phyloP scores from a whole-genome alignment of 2,888 invertebrate species.

The Cheilosia scutellata region DNA sequence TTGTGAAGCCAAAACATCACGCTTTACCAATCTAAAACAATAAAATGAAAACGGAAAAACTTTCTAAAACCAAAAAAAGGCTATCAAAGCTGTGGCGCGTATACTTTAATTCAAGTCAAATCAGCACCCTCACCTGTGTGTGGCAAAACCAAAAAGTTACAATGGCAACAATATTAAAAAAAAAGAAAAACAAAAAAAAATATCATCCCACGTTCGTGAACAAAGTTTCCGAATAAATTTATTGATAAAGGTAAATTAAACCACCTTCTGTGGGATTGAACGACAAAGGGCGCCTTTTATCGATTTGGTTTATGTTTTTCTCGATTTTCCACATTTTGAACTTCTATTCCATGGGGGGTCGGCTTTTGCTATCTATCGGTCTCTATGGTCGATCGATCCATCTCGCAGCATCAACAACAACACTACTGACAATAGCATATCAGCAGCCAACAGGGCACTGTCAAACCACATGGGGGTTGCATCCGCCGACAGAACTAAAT shows the following conservation, averaged over 20 bases:
- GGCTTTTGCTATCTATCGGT: constrained; percentile 71
- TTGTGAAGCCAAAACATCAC: constrained; percentile 35
- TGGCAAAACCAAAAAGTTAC: constrained; percentile 54
- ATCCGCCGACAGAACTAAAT: constrained; percentile 21
- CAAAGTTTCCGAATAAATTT: constrained; percentile 74
- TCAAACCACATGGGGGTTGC: constrained; percentile 60
- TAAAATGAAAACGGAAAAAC: constrained; percentile 16
- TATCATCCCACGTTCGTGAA: constrained; percentile 23
- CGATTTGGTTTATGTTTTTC: constrained; percentile 42
- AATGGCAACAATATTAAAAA: constrained; percentile 60
- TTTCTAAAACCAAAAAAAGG: constrained; percentile 43
- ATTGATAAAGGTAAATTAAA: constrained; percentile 76
- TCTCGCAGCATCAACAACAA: constrained; percentile 62
- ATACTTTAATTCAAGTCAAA: constrained; percentile 58
- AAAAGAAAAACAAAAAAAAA: constrained; percentile 12
- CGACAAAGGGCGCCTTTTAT: constrained; percentile 57
- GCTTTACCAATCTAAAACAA: constrained; percentile 47
- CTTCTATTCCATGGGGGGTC: constrained; percentile 9
- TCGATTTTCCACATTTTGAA: constrained; percentile 16
- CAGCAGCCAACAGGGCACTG: constrained; percentile 7
- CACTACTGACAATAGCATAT: constrained; percentile 1
- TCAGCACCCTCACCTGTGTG: constrained; percentile 35
- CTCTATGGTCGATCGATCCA: constrained; percentile 66
- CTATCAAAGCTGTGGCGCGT: constrained; percentile 61
- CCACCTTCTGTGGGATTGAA: constrained; percentile 62